Conservation (phyloP, 2,888 invertebrate genomes). For the Drosophila demipolita region DNA sequence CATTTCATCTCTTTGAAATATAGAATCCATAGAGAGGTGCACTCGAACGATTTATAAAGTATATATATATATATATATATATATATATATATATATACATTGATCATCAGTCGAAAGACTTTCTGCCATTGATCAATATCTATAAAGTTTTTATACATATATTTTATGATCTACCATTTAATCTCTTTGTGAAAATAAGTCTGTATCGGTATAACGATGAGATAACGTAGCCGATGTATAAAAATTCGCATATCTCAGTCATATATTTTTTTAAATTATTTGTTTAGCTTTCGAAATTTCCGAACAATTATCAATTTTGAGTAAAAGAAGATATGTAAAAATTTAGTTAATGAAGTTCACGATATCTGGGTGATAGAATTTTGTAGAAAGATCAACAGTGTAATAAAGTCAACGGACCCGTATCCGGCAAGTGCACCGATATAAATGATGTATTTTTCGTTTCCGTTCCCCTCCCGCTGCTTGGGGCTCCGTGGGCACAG, state of each 20-base stretch:
- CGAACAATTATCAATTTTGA: neutral
- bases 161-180: neutral
- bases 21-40: no score
- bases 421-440: constrained; percentile 12
- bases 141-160: neutral
- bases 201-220: neutral
- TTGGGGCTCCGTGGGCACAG: neutral
- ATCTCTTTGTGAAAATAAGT: neutral
- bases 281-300: neutral
- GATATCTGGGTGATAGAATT: neutral
- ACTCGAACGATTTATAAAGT: neutral
- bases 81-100: neutral
- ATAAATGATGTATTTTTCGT: constrained; percentile 40
- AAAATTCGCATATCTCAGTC: neutral
- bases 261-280: neutral
- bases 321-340: neutral
- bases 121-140: neutral
- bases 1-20: neutral
- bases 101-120: neutral
- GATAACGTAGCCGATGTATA: no score
- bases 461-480: constrained; percentile 13
- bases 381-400: neutral
- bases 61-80: neutral
- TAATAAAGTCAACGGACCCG: constrained; percentile 12
- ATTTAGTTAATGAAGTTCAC: neutral